phyloP scores from a whole-genome alignment of 2,113 vertebrate genomes.

The Bombycilla garrulus region DNA sequence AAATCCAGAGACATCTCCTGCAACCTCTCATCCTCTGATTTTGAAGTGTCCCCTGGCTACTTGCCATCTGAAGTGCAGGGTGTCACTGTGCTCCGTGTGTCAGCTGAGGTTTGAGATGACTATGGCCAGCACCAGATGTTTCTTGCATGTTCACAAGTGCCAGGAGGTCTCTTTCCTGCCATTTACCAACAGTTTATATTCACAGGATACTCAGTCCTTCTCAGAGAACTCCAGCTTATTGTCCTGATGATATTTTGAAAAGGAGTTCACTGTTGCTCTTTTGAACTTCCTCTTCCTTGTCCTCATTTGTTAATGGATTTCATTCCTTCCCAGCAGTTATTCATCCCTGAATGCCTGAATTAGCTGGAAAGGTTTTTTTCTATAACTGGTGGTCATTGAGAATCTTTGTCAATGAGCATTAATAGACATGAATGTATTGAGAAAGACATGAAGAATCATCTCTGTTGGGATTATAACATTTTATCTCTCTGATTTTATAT shows the following conservation, averaged over 20 bases:
- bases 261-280: neutral
- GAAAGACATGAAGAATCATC: neutral
- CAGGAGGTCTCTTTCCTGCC: constrained; percentile 26
- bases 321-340: neutral
- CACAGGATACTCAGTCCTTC: neutral
- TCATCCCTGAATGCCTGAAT: neutral
- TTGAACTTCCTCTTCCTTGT: neutral
- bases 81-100: neutral
- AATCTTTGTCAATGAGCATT: neutral
- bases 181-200: constrained; percentile 26
- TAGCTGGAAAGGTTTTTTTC: neutral
- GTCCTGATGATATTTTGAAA: neutral
- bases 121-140: neutral
- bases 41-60: neutral
- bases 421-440: neutral
- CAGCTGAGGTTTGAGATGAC: neutral
- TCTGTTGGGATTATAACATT: neutral
- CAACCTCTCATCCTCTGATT: neutral
- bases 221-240: neutral
- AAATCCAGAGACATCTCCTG: neutral
- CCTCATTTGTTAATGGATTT: neutral
- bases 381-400: neutral
- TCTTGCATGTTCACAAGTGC: constrained; percentile 12
- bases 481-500: neutral
- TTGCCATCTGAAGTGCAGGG: neutral